Conservation (phyloP, 2,888 invertebrate species). For the Xylota segnis region DNA sequence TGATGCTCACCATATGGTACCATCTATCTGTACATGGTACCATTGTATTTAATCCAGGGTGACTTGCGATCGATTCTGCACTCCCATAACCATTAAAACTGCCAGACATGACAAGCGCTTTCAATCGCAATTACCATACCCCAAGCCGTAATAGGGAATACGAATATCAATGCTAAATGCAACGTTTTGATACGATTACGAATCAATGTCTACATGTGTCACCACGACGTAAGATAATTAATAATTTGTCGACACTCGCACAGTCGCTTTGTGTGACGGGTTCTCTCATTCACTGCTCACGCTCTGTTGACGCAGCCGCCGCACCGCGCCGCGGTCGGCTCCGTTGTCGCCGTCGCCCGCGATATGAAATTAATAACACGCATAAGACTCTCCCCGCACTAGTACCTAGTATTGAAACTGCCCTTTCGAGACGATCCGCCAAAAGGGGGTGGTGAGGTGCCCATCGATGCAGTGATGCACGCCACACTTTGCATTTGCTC, state of each 20-base stretch:
- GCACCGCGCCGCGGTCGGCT: neutral
- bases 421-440: conserved; percentile 8
- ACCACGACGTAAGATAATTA: conserved; percentile 69
- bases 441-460: conserved; percentile 27
- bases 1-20: no score
- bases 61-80: no score
- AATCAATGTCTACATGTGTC: conserved; percentile 76
- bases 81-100: neutral
- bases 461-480: conserved; percentile 69
- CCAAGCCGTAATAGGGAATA: conserved; percentile 21
- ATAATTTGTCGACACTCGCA: conserved; percentile 70
- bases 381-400: conserved; percentile 40
- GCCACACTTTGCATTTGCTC: conserved; percentile 63
- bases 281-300: conserved; percentile 36
- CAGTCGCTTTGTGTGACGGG: conserved; percentile 53
- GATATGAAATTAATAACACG: conserved; percentile 73
- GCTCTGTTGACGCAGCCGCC: neutral
- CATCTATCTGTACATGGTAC: no score
- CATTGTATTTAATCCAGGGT: no score
- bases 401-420: conserved; percentile 23
- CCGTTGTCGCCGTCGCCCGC: conserved; percentile 10
- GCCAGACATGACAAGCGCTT: conserved; percentile 1
- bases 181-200: conserved; percentile 75
- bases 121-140: conserved; percentile 32
- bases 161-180: conserved; percentile 73